Evolutionary conservation across 2,888 invertebrate species (phyloP).

Genomic region (Chrysolina haemoptera): DNA sequence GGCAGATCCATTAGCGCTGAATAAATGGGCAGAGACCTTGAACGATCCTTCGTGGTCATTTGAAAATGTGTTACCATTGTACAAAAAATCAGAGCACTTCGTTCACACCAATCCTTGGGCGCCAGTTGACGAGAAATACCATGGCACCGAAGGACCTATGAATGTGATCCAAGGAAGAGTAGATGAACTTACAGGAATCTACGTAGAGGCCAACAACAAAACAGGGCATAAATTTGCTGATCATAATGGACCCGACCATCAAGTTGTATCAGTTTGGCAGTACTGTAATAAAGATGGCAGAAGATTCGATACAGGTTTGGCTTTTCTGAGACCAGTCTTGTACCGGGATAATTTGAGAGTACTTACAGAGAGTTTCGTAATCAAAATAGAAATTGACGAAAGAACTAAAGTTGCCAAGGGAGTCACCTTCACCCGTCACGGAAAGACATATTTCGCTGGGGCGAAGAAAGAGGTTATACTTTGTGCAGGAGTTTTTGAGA

Average conservation of each 20-base stretch:
- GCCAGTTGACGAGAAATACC: conserved; percentile 33
- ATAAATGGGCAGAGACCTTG: conserved; percentile 67
- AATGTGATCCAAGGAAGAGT: conserved; percentile 41
- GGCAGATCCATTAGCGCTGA: conserved; percentile 69
- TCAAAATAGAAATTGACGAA: conserved; percentile 74
- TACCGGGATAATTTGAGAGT: conserved; percentile 78
- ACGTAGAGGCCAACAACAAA: conserved; percentile 77
- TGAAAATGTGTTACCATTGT: conserved; percentile 72
- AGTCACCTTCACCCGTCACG: conserved; percentile 69
- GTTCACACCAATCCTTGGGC: conserved; percentile 32
- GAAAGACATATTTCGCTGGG: conserved; percentile 69
- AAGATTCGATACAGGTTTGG: conserved; percentile 82
- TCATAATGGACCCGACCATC: conserved; percentile 76
- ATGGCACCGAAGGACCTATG: conserved; percentile 42
- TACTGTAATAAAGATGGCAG: conserved; percentile 79
- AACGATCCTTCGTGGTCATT: conserved; percentile 71
- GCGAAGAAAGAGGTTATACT: conserved; percentile 83
- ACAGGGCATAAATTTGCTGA: conserved; percentile 80
- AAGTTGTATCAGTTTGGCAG: conserved; percentile 76
- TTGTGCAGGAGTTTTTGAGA: conserved; percentile 84
- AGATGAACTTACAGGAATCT: conserved; percentile 65
- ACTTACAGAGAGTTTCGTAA: conserved; percentile 78
- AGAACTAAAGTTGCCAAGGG: conserved; percentile 74
- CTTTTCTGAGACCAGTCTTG: conserved; percentile 79
- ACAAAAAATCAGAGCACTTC: conserved; percentile 38